Base-by-base conservation (phyloP, 1,140 invertebrate species). In the Pararge aegeria region DNA sequence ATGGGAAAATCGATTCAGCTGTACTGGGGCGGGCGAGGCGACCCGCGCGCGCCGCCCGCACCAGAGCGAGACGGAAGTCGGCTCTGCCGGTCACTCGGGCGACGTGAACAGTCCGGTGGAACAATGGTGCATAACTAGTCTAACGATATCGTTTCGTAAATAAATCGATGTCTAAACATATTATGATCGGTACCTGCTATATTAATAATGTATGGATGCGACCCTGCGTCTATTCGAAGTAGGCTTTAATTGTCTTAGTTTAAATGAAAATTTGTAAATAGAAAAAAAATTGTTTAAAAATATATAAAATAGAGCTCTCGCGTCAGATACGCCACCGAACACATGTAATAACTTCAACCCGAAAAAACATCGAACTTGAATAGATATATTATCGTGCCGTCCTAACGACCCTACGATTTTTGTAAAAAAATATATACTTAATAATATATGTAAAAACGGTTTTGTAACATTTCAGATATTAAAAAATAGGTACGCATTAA, bases 331-430 rank as follows among this genome's bases (percentile, higher is more conserved):
- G 77, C 73, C 80, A 73, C 67, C 63, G 62, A 71, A 55, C 66
- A 75, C 68, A 73, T 60, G 37, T 63, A 71, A 53, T 40, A 56
- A 72, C 62, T 73, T 64, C 64, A 67, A 85, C 72, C 83, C 74
- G 70, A 83, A 60, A 77, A 74, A 85, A 89, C 87, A 89, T 89
- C 87, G 84, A 89, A 89, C 72, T 87, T 87, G 84, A 80, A 89
- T 89, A 89, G 84, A 87, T 83, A 75, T 81, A 79, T 75, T 89
- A 87, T 89, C 83, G 87, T 87, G 87, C 87, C 87, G 87, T 89
- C 87, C 87, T 87, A 87, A 83, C 87, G 87, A 89, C 87, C 84
- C 87, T 89, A 87, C 84, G 87, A 89, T 83, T 89, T 89, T 89
- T 89, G 84, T 87, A 87, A 87, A 89, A 87, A 81, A 85, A 83